A percentile compares a stretch with the other conserved stretches of the same genome.
Conservation (phyloP, 2,888 invertebrate genomes). For the Eucriotettix oculatus region DNA sequence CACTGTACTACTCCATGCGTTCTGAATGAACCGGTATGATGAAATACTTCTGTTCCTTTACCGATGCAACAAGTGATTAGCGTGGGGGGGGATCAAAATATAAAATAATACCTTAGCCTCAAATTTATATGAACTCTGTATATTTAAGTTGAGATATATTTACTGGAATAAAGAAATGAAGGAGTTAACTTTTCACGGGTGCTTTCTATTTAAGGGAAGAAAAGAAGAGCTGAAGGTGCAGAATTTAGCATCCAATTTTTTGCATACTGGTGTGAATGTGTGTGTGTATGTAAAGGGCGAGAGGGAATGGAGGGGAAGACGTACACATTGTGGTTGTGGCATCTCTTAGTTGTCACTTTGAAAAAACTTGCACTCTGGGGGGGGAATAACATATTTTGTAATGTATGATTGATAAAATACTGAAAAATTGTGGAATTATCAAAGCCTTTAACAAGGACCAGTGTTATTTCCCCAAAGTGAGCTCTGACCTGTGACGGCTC, state of each 20-base stretch:
- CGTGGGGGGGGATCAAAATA: neutral
- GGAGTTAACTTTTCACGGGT: slow-evolving; percentile 2
- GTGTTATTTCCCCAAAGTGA: neutral
- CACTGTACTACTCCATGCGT: neutral
- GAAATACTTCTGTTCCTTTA: neutral
- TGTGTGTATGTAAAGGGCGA: neutral
- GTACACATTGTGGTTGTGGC: too few species aligned
- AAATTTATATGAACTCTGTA: neutral
- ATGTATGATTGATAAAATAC: neutral
- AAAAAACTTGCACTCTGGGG: neutral
- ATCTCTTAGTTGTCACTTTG: too few species aligned
- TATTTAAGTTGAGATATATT: neutral
- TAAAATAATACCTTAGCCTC: too few species aligned
- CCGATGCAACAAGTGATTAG: neutral
- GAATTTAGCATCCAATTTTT: neutral
- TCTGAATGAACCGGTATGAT: neutral
- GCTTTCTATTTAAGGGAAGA: slow-evolving; percentile 4
- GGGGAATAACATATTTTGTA: neutral
- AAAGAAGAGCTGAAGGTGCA: neutral
- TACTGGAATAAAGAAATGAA: neutral
- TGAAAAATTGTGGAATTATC: neutral
- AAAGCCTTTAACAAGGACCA: neutral
- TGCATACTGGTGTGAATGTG: neutral
- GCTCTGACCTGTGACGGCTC: neutral
- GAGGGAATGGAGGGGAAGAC: too few species aligned